phyloP scores from a whole-genome alignment of 2,113 vertebrate genomes.

The Gambusia holbrooki region DNA sequence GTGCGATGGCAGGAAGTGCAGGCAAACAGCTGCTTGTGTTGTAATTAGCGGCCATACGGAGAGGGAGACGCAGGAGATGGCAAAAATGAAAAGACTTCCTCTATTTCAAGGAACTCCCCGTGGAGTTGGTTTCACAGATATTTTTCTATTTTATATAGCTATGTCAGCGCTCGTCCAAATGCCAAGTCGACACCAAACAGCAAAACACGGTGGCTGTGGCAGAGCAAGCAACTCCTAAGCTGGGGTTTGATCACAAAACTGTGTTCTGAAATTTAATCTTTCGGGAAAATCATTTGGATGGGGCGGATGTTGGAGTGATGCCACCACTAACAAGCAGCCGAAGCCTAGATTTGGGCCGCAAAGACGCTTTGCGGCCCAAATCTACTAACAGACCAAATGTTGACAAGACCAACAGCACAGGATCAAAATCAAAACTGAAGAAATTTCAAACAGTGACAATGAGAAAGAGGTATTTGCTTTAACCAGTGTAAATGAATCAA shows the following conservation, averaged over 20 bases:
- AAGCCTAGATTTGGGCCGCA: no score
- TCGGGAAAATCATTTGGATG: background rate
- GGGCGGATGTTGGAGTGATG: no score
- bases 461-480: background rate
- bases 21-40: constrained; percentile 35
- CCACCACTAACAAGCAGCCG: background rate
- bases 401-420: no score
- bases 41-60: constrained; percentile 37
- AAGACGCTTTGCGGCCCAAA: background rate
- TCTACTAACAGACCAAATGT: background rate
- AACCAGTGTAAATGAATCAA: background rate
- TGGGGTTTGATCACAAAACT: background rate
- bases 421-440: background rate
- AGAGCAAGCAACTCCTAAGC: background rate
- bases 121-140: constrained; percentile 5
- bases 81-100: background rate
- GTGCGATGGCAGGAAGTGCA: constrained; percentile 12
- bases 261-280: background rate
- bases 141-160: constrained; percentile 15
- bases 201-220: background rate
- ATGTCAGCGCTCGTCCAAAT: background rate
- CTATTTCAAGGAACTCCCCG: background rate
- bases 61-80: constrained; percentile 17
- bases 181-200: background rate
- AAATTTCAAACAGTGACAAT: background rate